Conservation (phyloP, 2,797 vertebrate species). For the Ammospiza maritima region DNA sequence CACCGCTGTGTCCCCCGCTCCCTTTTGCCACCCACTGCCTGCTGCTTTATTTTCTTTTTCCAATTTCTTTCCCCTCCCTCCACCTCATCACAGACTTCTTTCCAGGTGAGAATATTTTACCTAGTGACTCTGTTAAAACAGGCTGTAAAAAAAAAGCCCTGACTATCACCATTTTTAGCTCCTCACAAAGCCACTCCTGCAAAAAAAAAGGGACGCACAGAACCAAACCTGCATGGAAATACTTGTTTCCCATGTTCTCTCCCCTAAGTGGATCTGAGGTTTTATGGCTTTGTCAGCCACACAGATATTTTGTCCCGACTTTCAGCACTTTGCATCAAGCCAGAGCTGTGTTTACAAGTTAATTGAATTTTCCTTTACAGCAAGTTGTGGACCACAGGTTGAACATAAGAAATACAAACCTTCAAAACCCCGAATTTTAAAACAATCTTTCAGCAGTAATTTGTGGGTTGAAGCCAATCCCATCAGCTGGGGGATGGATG, state of each 20-base stretch:
- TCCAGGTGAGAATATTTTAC: constrained; percentile 59
- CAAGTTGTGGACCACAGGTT: not conserved
- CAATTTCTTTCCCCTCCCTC: constrained; percentile 47
- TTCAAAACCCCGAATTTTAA: not conserved
- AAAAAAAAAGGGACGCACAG: not conserved
- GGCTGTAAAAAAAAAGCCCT: not conserved
- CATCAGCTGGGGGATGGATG: too few relatives aligned
- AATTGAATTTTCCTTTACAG: not conserved
- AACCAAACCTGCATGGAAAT: not conserved
- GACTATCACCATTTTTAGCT: not conserved
- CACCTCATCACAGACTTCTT: constrained; percentile 29
- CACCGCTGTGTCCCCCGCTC: not conserved
- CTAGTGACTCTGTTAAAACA: not conserved
- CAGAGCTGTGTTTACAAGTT: not conserved
- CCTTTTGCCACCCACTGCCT: constrained; percentile 45
- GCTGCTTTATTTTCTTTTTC: constrained; percentile 54
- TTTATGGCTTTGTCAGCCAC: not conserved
- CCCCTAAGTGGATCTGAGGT: not conserved
- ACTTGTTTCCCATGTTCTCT: not conserved
- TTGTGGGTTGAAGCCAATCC: not conserved
- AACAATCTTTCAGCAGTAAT: not conserved
- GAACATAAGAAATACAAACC: not conserved
- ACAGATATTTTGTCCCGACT: not conserved
- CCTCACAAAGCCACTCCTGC: not conserved
- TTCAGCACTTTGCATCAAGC: not conserved